A percentile compares a stretch with the other conserved stretches of the same genome.
These are phyloP conservation scores for Corydoras maculifer DNA, from an alignment of 2,113 vertebrate genomes.

Conservation along the genomic window DNA sequence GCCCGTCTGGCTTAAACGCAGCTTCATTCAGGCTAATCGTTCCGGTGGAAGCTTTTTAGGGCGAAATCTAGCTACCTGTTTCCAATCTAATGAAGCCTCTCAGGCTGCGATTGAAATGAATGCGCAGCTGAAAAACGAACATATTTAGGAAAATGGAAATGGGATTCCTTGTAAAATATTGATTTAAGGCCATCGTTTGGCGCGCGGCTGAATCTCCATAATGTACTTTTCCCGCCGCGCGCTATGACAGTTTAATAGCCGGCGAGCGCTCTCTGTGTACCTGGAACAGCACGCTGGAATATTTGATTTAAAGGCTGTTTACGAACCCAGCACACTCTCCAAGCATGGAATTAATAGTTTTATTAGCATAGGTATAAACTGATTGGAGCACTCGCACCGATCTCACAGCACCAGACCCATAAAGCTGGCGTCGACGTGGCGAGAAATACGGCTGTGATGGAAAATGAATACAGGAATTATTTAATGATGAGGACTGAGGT, in stretches of 20 bases:
- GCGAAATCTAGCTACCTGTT: background rate
- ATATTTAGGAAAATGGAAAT: conserved; percentile 38
- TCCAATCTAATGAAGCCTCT: conserved; percentile 24
- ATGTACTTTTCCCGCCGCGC: conserved; percentile 21
- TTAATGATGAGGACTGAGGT: too few relatives aligned
- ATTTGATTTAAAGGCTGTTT: conserved; percentile 19
- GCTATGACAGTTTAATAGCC: conserved; percentile 33
- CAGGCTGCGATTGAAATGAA: conserved; percentile 29
- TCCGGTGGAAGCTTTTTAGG: conserved; percentile 8
- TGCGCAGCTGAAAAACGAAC: conserved; percentile 19
- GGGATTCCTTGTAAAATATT: conserved; percentile 35
- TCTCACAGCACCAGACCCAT: background rate
- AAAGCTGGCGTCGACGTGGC: background rate
- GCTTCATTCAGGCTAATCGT: conserved; percentile 12
- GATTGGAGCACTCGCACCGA: background rate
- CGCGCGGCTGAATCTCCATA: conserved; percentile 8
- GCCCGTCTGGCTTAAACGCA: conserved; percentile 1
- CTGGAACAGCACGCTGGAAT: conserved; percentile 14
- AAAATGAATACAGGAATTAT: too few relatives aligned
- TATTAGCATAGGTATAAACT: conserved; percentile 1
- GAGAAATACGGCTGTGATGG: too few relatives aligned
- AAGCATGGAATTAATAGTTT: conserved; percentile 3
- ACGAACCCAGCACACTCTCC: background rate
- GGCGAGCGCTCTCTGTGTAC: conserved; percentile 7
- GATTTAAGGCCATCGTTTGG: conserved; percentile 22